Percentiles rank a stretch among this genome's conserved stretches.
Evolutionary conservation across 2,888 invertebrate species (phyloP).

Genomic region (Capitulum mitella): DNA sequence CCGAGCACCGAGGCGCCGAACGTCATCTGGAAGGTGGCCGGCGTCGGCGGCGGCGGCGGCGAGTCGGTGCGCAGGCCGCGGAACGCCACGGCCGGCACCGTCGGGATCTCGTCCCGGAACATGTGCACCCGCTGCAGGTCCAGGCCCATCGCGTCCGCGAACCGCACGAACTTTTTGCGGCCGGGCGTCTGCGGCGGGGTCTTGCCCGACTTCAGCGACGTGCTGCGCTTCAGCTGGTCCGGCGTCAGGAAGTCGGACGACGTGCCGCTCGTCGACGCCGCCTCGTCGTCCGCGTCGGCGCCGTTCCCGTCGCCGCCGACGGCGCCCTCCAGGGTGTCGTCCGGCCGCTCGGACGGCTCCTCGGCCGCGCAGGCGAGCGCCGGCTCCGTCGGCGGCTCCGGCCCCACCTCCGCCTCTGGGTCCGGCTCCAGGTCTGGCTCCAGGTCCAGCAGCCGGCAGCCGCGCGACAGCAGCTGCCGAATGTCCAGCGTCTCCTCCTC

Average conservation of each 20-base stretch:
- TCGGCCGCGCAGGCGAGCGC: too few relatives aligned
- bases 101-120: slow-evolving; percentile 80
- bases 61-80: not conserved
- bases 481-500: slow-evolving; percentile 82
- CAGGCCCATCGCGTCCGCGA: slow-evolving; percentile 87
- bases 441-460: slow-evolving; percentile 76
- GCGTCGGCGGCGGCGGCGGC: slow-evolving; percentile 18
- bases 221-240: slow-evolving; percentile 64
- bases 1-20: slow-evolving; percentile 28
- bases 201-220: slow-evolving; percentile 81
- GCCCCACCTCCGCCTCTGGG: too few relatives aligned
- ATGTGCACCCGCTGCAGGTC: slow-evolving; percentile 85
- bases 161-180: slow-evolving; percentile 86
- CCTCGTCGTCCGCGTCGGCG: slow-evolving; percentile 51
- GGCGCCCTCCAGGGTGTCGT: not conserved
- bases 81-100: slow-evolving; percentile 66
- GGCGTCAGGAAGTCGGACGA: not conserved
- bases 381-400: too few relatives aligned
- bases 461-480: slow-evolving; percentile 67
- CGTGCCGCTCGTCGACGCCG: not conserved
- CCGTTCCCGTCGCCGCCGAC: slow-evolving; percentile 55
- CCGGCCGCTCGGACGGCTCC: not conserved
- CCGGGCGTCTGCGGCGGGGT: slow-evolving; percentile 83
- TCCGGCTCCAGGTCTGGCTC: slow-evolving; percentile 72
- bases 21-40: slow-evolving; percentile 24